A percentile compares a stretch with the other conserved stretches of the same genome.
Evolutionary conservation across 2,797 vertebrate genomes (phyloP).

Genomic region (Pipistrellus nathusii): DNA sequence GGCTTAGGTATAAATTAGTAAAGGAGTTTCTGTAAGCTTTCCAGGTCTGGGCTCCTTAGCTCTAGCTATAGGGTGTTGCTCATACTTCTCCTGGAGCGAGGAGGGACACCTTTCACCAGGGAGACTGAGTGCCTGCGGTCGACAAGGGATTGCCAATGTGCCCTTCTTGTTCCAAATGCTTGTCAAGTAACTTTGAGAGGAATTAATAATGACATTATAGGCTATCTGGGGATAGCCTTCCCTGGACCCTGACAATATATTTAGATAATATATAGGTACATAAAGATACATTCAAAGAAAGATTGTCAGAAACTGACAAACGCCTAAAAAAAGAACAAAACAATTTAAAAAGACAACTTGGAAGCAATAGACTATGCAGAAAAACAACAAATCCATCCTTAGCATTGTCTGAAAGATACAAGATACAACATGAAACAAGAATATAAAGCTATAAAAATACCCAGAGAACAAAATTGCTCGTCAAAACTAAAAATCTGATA

Average conservation of each 20-base stretch:
- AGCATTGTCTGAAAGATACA: conserved; percentile 34
- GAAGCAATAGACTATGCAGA: background rate
- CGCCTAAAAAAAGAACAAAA: background rate
- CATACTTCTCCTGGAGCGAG: background rate
- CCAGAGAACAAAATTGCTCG: conserved; percentile 2
- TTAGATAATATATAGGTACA: background rate
- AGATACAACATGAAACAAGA: background rate
- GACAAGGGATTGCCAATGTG: background rate
- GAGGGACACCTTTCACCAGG: background rate
- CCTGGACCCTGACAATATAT: background rate
- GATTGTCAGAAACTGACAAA: background rate
- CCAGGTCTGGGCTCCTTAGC: background rate
- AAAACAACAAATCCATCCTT: background rate
- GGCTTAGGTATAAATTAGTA: background rate
- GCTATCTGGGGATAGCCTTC: background rate
- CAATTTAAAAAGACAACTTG: background rate
- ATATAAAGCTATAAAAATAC: background rate
- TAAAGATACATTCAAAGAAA: background rate
- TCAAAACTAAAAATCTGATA: background rate
- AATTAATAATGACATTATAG: background rate
- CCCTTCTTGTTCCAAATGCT: background rate
- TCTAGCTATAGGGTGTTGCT: background rate
- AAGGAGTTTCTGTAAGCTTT: background rate
- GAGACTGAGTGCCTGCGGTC: background rate
- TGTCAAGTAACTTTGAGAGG: background rate